Conservation (phyloP, 1,140 invertebrate species). For the Aphaenogaster ashmeadi region DNA sequence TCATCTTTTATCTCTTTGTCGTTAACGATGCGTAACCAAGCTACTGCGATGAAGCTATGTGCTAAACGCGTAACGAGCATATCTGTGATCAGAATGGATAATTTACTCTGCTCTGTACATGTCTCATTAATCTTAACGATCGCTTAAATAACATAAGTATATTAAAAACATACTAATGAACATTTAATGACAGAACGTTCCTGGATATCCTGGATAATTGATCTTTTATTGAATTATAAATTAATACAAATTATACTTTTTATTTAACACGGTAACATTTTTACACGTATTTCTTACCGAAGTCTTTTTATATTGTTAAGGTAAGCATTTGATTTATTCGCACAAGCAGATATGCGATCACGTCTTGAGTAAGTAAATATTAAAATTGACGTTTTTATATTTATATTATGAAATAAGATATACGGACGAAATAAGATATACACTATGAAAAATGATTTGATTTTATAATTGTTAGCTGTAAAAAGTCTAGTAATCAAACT, state of each 20-base stretch:
- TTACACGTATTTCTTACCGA: background rate
- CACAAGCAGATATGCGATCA: background rate
- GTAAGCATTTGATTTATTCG: constrained; percentile 74
- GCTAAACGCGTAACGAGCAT: constrained; percentile 71
- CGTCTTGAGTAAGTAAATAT: constrained; percentile 37
- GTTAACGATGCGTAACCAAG: constrained; percentile 55
- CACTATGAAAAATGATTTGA: background rate
- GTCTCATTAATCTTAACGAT: constrained; percentile 76
- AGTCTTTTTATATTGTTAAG: constrained; percentile 79
- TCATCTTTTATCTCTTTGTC: constrained; percentile 64
- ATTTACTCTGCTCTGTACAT: constrained; percentile 71
- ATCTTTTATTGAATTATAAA: background rate
- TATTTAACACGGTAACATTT: background rate
- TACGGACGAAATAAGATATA: background rate
- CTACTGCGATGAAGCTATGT: constrained; percentile 70
- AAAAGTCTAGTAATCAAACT: background rate
- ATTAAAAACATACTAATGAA: background rate
- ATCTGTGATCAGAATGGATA: constrained; percentile 66
- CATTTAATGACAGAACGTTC: background rate
- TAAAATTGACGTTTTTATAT: constrained; percentile 11
- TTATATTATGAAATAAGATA: constrained; percentile 18
- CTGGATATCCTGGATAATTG: background rate
- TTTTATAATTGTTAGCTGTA: background rate
- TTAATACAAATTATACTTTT: background rate
- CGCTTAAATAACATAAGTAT: constrained; percentile 17